Conservation (phyloP, 2,888 invertebrate species). For the Euproctis similis region DNA sequence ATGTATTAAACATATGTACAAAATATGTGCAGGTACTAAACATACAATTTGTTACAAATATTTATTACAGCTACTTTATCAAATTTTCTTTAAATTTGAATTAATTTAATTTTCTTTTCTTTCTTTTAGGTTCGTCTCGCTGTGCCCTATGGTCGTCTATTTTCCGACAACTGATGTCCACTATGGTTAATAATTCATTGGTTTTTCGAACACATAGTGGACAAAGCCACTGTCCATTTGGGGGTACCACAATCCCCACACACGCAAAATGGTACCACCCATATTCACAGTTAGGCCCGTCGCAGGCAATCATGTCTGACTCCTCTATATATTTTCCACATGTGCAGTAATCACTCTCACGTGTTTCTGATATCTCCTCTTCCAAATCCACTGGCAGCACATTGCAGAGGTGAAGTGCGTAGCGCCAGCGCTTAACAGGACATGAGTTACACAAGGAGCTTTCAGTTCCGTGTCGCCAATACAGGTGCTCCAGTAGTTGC, state of each 20-base stretch:
- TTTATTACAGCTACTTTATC: no score
- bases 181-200: no score
- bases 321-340: constrained; percentile 40
- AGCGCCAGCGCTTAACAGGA: constrained; percentile 39
- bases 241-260: constrained; percentile 40
- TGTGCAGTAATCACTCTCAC: constrained; percentile 38
- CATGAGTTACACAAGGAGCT: constrained; percentile 41
- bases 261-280: constrained; percentile 57
- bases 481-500: constrained; percentile 46
- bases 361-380: constrained; percentile 14
- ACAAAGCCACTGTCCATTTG: constrained; percentile 51
- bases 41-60: no score
- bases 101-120: no score
- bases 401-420: constrained; percentile 45
- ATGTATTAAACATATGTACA: no score
- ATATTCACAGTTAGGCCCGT: constrained; percentile 33
- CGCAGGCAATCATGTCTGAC: constrained; percentile 51
- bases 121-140: no score
- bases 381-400: constrained; percentile 41
- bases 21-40: no score
- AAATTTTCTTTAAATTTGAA: no score
- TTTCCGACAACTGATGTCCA: no score
- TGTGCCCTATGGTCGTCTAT: no score
- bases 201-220: no score
- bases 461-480: constrained; percentile 56